A percentile compares a stretch with the other conserved stretches of the same genome.
phyloP scores from a whole-genome alignment of 1,140 invertebrate genomes.

The Drosophila guanche region DNA sequence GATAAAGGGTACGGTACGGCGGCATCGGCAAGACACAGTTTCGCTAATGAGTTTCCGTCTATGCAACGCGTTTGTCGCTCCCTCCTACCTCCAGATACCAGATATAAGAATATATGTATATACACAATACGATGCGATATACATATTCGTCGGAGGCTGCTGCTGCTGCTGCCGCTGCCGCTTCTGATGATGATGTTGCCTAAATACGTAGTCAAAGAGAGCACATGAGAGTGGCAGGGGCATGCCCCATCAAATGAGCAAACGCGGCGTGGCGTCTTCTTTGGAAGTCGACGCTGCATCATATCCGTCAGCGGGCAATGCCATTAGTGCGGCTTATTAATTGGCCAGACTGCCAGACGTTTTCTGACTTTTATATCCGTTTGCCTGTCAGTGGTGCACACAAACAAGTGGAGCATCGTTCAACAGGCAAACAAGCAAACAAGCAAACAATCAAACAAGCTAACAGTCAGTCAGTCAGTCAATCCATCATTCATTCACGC shows the following conservation, averaged over 20 bases:
- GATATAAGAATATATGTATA: background rate
- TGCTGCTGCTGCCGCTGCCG: background rate
- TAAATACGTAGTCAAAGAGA: constrained; percentile 51
- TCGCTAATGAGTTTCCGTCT: constrained; percentile 80
- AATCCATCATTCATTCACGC: constrained; percentile 74
- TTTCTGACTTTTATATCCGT: constrained; percentile 64
- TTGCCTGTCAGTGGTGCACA: constrained; percentile 43
- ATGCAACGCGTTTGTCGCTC: constrained; percentile 22
- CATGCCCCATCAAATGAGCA: constrained; percentile 34
- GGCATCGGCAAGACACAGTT: constrained; percentile 66
- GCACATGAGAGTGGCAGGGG: background rate
- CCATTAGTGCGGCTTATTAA: constrained; percentile 71
- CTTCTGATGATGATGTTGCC: constrained; percentile 57
- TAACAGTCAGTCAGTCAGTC: constrained; percentile 34
- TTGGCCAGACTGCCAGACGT: constrained; percentile 52
- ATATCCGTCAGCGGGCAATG: constrained; percentile 55
- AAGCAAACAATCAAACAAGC: background rate
- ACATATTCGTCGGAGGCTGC: background rate
- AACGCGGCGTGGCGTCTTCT: constrained; percentile 10
- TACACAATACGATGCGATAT: background rate
- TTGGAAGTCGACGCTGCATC: constrained; percentile 31
- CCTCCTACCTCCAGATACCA: background rate
- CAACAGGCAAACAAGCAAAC: constrained; percentile 41
- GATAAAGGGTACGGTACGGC: background rate
- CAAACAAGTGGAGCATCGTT: constrained; percentile 28